Evolutionary conservation across 2,888 invertebrate species (phyloP).

Genomic region (Himalopsyche japonica): DNA sequence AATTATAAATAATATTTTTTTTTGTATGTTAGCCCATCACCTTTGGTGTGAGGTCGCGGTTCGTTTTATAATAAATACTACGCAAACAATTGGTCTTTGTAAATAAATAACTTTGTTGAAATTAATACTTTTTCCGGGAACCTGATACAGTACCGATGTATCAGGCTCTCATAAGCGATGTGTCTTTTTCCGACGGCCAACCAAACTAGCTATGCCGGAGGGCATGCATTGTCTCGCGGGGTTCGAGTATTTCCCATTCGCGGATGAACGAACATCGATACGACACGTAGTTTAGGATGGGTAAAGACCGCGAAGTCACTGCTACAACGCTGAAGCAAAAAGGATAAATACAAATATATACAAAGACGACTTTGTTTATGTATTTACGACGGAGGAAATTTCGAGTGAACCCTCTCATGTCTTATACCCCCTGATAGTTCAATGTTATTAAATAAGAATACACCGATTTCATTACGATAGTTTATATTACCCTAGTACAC

Average conservation of each 20-base stretch:
- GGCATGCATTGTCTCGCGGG: conserved; percentile 33
- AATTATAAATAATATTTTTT: too few species aligned
- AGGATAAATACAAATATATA: neutral
- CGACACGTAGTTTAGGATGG: conserved; percentile 37
- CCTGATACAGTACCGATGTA: neutral
- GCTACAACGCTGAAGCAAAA: neutral
- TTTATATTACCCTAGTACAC: too few species aligned
- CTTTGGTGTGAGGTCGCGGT: neutral
- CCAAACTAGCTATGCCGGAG: conserved; percentile 8
- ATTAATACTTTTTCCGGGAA: conserved; percentile 2
- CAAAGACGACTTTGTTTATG: neutral
- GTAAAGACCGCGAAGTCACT: conserved; percentile 30
- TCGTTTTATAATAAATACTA: too few species aligned
- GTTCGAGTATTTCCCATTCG: conserved; percentile 30
- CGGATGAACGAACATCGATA: conserved; percentile 36
- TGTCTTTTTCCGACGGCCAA: conserved; percentile 11
- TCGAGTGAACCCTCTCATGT: neutral
- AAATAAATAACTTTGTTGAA: neutral
- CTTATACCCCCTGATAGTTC: neutral
- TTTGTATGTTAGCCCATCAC: too few species aligned
- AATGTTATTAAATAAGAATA: neutral
- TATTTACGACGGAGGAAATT: neutral
- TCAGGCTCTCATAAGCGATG: conserved; percentile 14
- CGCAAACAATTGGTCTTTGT: too few species aligned
- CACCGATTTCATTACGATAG: too few species aligned